Evolutionary conservation across 1,140 invertebrate species (phyloP).

Genomic region (Gonatopus flavifemur): DNA sequence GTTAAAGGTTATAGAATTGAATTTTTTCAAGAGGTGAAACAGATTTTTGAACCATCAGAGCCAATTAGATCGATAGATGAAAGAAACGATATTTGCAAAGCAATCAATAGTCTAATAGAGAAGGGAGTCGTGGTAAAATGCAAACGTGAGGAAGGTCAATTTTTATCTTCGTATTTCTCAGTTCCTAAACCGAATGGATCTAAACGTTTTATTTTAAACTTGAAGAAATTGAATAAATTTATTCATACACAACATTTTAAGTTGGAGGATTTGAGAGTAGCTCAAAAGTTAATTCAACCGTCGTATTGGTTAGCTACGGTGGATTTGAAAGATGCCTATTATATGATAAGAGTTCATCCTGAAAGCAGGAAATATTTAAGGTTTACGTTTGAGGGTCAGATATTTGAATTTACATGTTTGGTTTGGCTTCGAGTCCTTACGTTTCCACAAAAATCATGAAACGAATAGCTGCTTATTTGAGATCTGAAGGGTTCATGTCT

Average conservation of each 20-base stretch:
- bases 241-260: slow-evolving; percentile 5
- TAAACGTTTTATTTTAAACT: too few relatives aligned
- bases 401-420: background rate
- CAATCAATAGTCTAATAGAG: background rate
- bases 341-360: too few relatives aligned
- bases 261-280: too few relatives aligned
- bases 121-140: slow-evolving; percentile 5
- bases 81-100: background rate
- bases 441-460: slow-evolving; percentile 15
- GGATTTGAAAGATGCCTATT: too few relatives aligned
- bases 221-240: slow-evolving; percentile 7
- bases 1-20: slow-evolving; percentile 1
- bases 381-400: slow-evolving; percentile 23
- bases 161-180: slow-evolving; percentile 10
- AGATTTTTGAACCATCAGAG: background rate
- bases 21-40: background rate
- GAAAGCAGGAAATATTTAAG: slow-evolving; percentile 21
- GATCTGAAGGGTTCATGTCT: slow-evolving; percentile 3
- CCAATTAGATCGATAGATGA: background rate
- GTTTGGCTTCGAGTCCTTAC: slow-evolving; percentile 29
- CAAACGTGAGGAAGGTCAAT: background rate
- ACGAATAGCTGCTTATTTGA: slow-evolving; percentile 2
- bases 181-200: slow-evolving; percentile 8
- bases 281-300: too few relatives aligned
- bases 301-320: too few relatives aligned